Base-by-base conservation (phyloP, 2,113 vertebrate genomes). In the Canis aureus region DNA sequence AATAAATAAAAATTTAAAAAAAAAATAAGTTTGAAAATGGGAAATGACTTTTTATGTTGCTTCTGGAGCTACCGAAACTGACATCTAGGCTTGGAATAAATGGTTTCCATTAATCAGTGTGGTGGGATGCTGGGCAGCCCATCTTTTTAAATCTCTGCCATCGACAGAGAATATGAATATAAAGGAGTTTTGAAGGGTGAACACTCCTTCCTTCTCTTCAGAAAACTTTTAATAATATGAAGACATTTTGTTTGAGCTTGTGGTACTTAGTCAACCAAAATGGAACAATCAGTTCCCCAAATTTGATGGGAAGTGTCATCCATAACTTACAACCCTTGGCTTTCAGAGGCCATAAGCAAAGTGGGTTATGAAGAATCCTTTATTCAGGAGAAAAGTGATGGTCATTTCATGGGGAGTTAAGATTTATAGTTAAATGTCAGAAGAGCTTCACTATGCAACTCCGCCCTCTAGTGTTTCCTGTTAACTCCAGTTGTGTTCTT, bases 401-500 rank as follows among this genome's bases (percentile, higher is more conserved):
- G 66, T 57, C 25, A 25, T 76, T 83, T 84, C 57, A 16, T 32
- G 32, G 83, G 76, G 13, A 89, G 17, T 79, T 79, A 60, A 66
- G 89, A 62, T 81, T 67, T 94, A 43, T 55, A 69, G 43, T 7
- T 43, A 43, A 43, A 22, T 5, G 57, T 81, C 32, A 11, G 32
- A 80, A 81, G 79, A 49, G 1, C 95, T 95, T 93, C 55, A 32
- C 94, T 96, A 2, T 29, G 66, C 83, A 87, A 79, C 73, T 89
- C 23, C 1, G 94, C 97, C 97, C 97, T 96, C 97, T 97, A 95
- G 96, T 89, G 97, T 92, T 62, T 62, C 43, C 43, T 32, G 13
- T 8, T 66, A 80, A 35, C 35, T 89, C 20, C 2, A 62, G 88
- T 85, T 60, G 12, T 17, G 13, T 10, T 94, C 74, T 81, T 88